Conservation (phyloP, 2,888 invertebrate genomes). For the Ormyrus rosae region DNA sequence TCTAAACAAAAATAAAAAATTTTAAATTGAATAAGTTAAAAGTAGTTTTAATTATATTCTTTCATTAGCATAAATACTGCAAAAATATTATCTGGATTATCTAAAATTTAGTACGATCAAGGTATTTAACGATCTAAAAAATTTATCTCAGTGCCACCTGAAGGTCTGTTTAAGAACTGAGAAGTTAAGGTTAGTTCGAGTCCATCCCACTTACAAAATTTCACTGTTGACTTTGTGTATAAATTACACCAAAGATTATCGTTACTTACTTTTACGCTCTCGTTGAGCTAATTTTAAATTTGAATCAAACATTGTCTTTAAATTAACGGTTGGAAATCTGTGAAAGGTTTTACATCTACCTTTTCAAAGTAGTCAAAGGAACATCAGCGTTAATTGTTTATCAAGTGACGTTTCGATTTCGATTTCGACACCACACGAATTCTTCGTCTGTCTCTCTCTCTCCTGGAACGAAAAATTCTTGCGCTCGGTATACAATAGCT, state of each 20-base stretch:
- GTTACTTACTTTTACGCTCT: slow-evolving; percentile 32
- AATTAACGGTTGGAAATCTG: not conserved
- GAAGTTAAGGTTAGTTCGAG: slow-evolving; percentile 50
- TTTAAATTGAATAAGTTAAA: slow-evolving; percentile 12
- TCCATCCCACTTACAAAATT: slow-evolving; percentile 35
- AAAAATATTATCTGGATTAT: slow-evolving; percentile 2
- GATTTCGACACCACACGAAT: slow-evolving; percentile 43
- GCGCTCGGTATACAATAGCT: slow-evolving; percentile 16
- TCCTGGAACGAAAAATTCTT: slow-evolving; percentile 17
- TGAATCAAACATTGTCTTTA: not conserved
- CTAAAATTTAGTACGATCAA: not conserved
- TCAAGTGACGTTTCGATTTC: slow-evolving; percentile 55
- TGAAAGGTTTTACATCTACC: not conserved
- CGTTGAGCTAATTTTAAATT: not conserved
- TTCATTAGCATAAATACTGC: not conserved
- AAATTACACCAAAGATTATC: slow-evolving; percentile 39
- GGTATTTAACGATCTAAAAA: slow-evolving; percentile 7
- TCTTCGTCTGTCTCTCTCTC: slow-evolving; percentile 28
- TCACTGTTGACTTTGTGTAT: slow-evolving; percentile 49
- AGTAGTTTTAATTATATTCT: not conserved
- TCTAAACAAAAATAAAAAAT: not conserved
- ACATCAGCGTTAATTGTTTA: slow-evolving; percentile 49
- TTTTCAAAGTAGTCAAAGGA: not conserved
- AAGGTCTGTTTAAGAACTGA: slow-evolving; percentile 38
- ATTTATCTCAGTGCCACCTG: slow-evolving; percentile 46